phyloP scores from a whole-genome alignment of 1,140 invertebrate genomes.

The Philaenus spumarius region DNA sequence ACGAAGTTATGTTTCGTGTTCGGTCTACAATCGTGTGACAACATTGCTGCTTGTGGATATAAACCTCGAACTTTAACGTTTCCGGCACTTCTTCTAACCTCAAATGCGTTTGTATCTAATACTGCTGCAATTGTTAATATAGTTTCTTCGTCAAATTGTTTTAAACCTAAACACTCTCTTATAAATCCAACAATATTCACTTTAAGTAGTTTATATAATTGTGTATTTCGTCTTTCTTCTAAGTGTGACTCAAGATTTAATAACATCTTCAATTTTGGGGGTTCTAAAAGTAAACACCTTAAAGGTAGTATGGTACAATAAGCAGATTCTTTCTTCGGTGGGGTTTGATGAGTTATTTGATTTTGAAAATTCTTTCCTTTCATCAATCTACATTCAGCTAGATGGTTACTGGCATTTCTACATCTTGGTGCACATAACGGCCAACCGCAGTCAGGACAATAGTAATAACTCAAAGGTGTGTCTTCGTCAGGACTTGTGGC shows the following conservation, averaged over 20 bases:
- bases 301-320: slow-evolving; percentile 24
- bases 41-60: slow-evolving; percentile 53
- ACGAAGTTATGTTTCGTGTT: slow-evolving; percentile 59
- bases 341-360: slow-evolving; percentile 6
- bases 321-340: slow-evolving; percentile 12
- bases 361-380: slow-evolving; percentile 1
- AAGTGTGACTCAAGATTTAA: slow-evolving; percentile 52
- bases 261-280: slow-evolving; percentile 36
- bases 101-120: slow-evolving; percentile 61
- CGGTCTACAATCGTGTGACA: slow-evolving; percentile 57
- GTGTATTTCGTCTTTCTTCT: slow-evolving; percentile 48
- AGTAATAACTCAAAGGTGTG: slow-evolving; percentile 9
- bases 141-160: slow-evolving; percentile 40
- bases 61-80: slow-evolving; percentile 48
- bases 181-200: slow-evolving; percentile 54
- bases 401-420: not conserved
- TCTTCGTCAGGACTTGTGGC: slow-evolving; percentile 37
- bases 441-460: slow-evolving; percentile 23
- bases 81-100: slow-evolving; percentile 43
- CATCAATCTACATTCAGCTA: slow-evolving; percentile 22
- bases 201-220: slow-evolving; percentile 48
- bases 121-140: slow-evolving; percentile 55
- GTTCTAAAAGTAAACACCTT: slow-evolving; percentile 20
- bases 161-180: slow-evolving; percentile 41
- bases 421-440: slow-evolving; percentile 21